These are phyloP conservation scores for Orgyia antiqua DNA, from an alignment of 2,888 invertebrate genomes.

Conservation along the genomic window DNA sequence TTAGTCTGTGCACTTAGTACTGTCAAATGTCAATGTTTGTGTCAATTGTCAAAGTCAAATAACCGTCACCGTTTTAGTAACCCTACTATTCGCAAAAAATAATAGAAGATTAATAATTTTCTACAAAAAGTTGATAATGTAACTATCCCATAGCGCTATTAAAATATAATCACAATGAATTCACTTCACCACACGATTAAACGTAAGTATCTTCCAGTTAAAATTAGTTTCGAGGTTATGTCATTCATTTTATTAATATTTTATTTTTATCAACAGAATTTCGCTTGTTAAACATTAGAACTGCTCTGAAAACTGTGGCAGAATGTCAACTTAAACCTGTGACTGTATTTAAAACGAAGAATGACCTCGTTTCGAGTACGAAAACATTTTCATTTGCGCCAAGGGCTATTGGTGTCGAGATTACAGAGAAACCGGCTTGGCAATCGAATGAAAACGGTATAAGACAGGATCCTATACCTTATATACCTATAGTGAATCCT, in stretches of 20 bases:
- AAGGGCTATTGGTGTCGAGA: slow-evolving; percentile 51
- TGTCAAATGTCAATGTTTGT: too few species aligned
- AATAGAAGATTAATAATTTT: too few species aligned
- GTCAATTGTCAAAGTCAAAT: too few species aligned
- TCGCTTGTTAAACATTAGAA: slow-evolving; percentile 53
- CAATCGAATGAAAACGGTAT: slow-evolving; percentile 33
- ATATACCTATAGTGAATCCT: slow-evolving; percentile 63
- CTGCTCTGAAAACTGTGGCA: slow-evolving; percentile 45
- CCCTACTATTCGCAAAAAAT: too few species aligned
- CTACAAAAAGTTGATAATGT: too few species aligned
- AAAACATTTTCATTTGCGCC: slow-evolving; percentile 48
- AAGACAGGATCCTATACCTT: slow-evolving; percentile 54
- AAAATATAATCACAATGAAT: slow-evolving; percentile 43
- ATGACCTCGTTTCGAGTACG: slow-evolving; percentile 27
- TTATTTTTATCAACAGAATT: slow-evolving; percentile 45
- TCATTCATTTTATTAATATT: slow-evolving; percentile 10
- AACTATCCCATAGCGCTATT: slow-evolving; percentile 5
- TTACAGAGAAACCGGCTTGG: slow-evolving; percentile 41
- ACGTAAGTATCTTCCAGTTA: slow-evolving; percentile 41
- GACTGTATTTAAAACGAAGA: slow-evolving; percentile 24
- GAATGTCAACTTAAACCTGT: slow-evolving; percentile 39
- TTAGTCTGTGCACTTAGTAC: too few species aligned
- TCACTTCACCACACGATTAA: slow-evolving; percentile 55
- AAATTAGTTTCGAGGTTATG: slow-evolving; percentile 42
- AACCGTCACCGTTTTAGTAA: too few species aligned